phyloP scores from a whole-genome alignment of 2,113 vertebrate species.

The Rissa tridactyla region DNA sequence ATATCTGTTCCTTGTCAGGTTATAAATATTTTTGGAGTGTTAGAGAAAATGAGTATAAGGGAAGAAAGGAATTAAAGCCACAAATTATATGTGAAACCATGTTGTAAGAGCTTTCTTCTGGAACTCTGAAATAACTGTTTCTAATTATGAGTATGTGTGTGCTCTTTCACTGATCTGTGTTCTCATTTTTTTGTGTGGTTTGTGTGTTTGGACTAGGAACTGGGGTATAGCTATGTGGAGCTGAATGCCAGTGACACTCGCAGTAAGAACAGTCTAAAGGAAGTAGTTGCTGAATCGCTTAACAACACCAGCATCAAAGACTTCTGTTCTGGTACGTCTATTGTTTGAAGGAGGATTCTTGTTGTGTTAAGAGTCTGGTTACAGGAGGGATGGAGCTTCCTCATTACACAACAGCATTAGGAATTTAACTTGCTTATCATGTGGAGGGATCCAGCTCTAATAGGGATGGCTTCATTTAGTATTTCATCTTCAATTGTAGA shows the following conservation, averaged over 20 bases:
- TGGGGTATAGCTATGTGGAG: slow-evolving; percentile 94
- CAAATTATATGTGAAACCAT: not conserved
- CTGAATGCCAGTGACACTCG: slow-evolving; percentile 96
- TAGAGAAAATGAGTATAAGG: not conserved
- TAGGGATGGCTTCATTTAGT: not conserved
- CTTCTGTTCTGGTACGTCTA: slow-evolving; percentile 85
- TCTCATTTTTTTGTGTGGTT: not conserved
- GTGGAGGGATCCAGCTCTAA: fast-evolving
- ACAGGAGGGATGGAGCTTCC: not conserved
- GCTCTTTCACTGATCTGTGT: not conserved
- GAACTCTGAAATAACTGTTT: not conserved
- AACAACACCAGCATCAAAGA: slow-evolving; percentile 95
- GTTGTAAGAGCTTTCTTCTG: not conserved
- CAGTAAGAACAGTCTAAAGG: slow-evolving; percentile 92
- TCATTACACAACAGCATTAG: not conserved
- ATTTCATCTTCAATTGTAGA: not conserved
- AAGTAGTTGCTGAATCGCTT: slow-evolving; percentile 88
- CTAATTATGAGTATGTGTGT: not conserved
- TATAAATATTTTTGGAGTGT: not conserved
- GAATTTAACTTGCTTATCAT: not conserved
- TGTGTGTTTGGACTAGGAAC: slow-evolving; percentile 77
- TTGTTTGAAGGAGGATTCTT: not conserved
- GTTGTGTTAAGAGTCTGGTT: not conserved
- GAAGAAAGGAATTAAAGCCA: not conserved
- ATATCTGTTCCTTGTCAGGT: not conserved